Percentiles rank a stretch among this genome's conserved stretches.
These are phyloP conservation scores for Heliconius congener DNA, from an alignment of 1,140 invertebrate genomes.

Conservation along the genomic window DNA sequence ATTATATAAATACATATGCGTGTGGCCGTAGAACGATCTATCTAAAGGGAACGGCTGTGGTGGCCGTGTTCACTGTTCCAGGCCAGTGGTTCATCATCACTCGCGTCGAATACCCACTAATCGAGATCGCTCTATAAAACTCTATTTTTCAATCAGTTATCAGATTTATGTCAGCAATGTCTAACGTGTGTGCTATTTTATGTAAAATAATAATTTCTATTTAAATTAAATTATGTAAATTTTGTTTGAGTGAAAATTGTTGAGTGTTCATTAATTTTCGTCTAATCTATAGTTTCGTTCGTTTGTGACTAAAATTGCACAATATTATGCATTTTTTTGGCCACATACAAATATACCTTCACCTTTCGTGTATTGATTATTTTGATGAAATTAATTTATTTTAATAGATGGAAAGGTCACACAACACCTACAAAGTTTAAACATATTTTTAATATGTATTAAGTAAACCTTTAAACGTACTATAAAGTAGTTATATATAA, in stretches of 20 bases:
- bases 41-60: constrained; percentile 46
- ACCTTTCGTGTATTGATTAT: not conserved
- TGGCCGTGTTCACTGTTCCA: constrained; percentile 75
- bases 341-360: not conserved
- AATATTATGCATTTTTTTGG: not conserved
- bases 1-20: constrained; percentile 12
- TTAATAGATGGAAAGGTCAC: not conserved
- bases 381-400: not conserved
- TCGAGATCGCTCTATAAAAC: constrained; percentile 39
- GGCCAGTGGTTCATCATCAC: constrained; percentile 70
- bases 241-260: not conserved
- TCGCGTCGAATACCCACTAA: constrained; percentile 56
- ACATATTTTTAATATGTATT: not conserved
- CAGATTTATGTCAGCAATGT: constrained; percentile 21
- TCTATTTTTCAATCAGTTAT: constrained; percentile 30
- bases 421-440: not conserved
- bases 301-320: not conserved
- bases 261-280: not conserved
- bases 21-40: constrained; percentile 24
- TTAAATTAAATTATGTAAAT: not conserved
- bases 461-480: not conserved
- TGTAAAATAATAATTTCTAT: not conserved
- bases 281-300: not conserved
- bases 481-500: not conserved
- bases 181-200: constrained; percentile 1